These are phyloP conservation scores for Xiphophorus hellerii DNA, from an alignment of 2,113 vertebrate genomes.

Conservation along the genomic window DNA sequence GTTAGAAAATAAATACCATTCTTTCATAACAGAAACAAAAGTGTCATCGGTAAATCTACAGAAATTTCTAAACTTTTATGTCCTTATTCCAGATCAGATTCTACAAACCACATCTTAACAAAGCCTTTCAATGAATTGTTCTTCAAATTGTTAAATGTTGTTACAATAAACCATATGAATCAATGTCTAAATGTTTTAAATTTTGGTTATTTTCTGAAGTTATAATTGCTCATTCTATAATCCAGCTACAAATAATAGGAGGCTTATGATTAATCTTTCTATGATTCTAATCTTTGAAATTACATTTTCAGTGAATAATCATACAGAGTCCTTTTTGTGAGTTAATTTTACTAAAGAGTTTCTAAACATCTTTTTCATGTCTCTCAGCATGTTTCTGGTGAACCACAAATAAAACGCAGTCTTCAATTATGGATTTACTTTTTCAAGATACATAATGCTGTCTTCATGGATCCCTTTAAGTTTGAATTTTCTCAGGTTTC, in stretches of 20 bases:
- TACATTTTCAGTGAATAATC: not conserved
- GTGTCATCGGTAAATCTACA: slow-evolving; percentile 19
- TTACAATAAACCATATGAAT: too few relatives aligned
- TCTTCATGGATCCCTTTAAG: not conserved
- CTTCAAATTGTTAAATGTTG: too few relatives aligned
- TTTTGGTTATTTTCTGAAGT: too few relatives aligned
- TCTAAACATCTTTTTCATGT: not conserved
- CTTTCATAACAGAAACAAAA: slow-evolving; percentile 43
- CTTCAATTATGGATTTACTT: not conserved
- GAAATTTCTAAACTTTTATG: not conserved
- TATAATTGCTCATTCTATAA: too few relatives aligned
- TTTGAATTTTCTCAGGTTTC: too few relatives aligned
- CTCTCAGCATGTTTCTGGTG: not conserved
- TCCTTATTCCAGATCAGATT: not conserved
- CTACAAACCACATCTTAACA: not conserved
- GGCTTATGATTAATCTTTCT: not conserved
- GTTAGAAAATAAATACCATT: slow-evolving; percentile 52
- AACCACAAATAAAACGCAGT: not conserved
- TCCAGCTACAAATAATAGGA: too few relatives aligned
- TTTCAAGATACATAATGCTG: not conserved
- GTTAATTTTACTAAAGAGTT: not conserved
- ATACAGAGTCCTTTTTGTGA: not conserved
- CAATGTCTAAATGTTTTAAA: too few relatives aligned
- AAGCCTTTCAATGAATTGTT: too few relatives aligned
- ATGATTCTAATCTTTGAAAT: not conserved